Conservation (phyloP, 2,888 invertebrate species). For the Podotricha telesiphe region DNA sequence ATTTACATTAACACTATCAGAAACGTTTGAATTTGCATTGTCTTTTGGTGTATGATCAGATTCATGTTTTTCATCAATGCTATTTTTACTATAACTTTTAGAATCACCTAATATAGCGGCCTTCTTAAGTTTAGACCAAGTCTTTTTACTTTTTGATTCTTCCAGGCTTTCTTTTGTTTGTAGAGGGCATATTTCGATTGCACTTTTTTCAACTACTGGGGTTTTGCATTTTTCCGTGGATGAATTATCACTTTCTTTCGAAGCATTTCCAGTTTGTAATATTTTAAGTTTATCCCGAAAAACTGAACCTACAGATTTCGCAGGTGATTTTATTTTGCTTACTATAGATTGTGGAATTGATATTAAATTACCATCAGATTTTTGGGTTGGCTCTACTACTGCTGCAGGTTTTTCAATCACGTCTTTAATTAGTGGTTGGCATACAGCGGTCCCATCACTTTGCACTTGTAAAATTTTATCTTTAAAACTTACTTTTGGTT, state of each 20-base stretch:
- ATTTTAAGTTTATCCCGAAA: slow-evolving; percentile 80
- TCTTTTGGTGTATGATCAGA: slow-evolving; percentile 55
- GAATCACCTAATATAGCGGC: slow-evolving; percentile 85
- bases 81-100: slow-evolving; percentile 70
- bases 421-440: slow-evolving; percentile 75
- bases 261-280: slow-evolving; percentile 64
- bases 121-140: slow-evolving; percentile 91
- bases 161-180: slow-evolving; percentile 62
- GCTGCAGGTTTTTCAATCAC: slow-evolving; percentile 72
- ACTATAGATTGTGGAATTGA: slow-evolving; percentile 81
- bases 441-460: slow-evolving; percentile 76
- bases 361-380: slow-evolving; percentile 75
- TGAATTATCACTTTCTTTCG: slow-evolving; percentile 62
- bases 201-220: slow-evolving; percentile 57
- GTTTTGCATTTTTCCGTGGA: slow-evolving; percentile 63
- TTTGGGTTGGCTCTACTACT: slow-evolving; percentile 74
- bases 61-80: slow-evolving; percentile 65
- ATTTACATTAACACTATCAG: slow-evolving; percentile 64
- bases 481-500: slow-evolving; percentile 85
- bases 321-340: slow-evolving; percentile 80
- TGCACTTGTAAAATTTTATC: slow-evolving; percentile 85
- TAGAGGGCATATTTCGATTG: slow-evolving; percentile 64
- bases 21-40: slow-evolving; percentile 50
- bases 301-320: slow-evolving; percentile 75
- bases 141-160: slow-evolving; percentile 81